These are phyloP conservation scores for Myrmophylax atrothorax DNA, from an alignment of 2,113 vertebrate species.

Conservation along the genomic window DNA sequence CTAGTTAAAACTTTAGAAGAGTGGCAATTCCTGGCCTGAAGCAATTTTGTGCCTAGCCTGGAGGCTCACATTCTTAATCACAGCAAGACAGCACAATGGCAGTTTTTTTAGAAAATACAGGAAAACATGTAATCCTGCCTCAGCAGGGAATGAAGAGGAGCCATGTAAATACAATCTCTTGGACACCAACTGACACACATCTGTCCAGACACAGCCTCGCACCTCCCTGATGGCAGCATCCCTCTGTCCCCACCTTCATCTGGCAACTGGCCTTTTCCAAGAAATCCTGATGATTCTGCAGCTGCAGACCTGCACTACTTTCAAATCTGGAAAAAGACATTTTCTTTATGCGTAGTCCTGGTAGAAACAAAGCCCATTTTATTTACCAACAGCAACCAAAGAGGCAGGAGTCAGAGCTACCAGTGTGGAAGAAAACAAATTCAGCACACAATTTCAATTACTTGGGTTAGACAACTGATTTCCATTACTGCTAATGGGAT, in stretches of 20 bases:
- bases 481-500: conserved; percentile 16
- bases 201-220: not conserved
- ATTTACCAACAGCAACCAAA: not conserved
- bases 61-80: not conserved
- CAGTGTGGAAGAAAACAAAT: not conserved
- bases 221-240: not conserved
- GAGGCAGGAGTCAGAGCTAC: not conserved
- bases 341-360: not conserved
- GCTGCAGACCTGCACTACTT: not conserved
- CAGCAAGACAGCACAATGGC: not conserved
- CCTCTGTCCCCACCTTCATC: not conserved
- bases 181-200: not conserved
- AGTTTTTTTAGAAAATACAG: not conserved
- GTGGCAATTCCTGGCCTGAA: not conserved
- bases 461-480: not conserved
- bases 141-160: not conserved
- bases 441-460: conserved; percentile 28
- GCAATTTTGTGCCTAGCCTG: not conserved
- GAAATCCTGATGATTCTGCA: not conserved
- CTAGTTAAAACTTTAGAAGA: not conserved
- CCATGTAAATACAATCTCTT: not conserved
- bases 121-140: not conserved
- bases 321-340: not conserved
- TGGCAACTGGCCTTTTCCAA: not conserved
- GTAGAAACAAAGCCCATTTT: not conserved